Base-by-base conservation (phyloP, 2,888 invertebrate species). In the Polydrusus cervinus region DNA sequence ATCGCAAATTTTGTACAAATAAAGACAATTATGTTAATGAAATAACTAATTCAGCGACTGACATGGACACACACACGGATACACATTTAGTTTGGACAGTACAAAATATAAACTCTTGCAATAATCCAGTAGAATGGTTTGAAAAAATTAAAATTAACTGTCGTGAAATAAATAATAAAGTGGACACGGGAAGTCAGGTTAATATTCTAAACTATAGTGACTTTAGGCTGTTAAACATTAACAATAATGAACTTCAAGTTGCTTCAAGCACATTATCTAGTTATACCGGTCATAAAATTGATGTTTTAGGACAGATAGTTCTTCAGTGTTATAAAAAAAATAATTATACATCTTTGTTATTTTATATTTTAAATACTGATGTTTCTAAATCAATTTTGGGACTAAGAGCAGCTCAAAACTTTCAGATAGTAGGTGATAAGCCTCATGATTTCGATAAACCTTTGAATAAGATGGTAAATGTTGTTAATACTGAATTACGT, bases 221-320 rank as follows among this genome's bases (percentile, higher is more conserved):
- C 40, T 66, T 66, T 55, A 14, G 40, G 18, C 25, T 7, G 51
- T 18, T 66, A 53, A 40, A 55, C n/a, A 53, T 66, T 40, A 14
- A 47, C 20, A 74, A 78, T 7, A 75, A 72, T n/a, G 10, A 65
- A 16, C 13, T 65, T 25, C 30, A 49, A 49, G 13, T 8, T 65
- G 34, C 51, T 11, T 51, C 34, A 30, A 34, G 49, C 14, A 51
- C 13, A 3, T 18, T 64, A n/a, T 47, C 64, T 25, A 64, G 64
- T 5, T 65, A 65, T 38, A 65, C 65, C n/a, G 65, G 51, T 25
- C 65, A 65, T 51, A 49, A 65, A 65, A 47, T 43, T 49, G 11
- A 49, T 25, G 20, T 65, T 47, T n/a, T 51, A 18, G 65, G 65
- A 14, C 65, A 65, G 25, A 65, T 65, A 25, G 16, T 43, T 16